These are phyloP conservation scores for Neoseiulus cucumeris DNA, from an alignment of 1,140 invertebrate genomes.

Conservation along the genomic window DNA sequence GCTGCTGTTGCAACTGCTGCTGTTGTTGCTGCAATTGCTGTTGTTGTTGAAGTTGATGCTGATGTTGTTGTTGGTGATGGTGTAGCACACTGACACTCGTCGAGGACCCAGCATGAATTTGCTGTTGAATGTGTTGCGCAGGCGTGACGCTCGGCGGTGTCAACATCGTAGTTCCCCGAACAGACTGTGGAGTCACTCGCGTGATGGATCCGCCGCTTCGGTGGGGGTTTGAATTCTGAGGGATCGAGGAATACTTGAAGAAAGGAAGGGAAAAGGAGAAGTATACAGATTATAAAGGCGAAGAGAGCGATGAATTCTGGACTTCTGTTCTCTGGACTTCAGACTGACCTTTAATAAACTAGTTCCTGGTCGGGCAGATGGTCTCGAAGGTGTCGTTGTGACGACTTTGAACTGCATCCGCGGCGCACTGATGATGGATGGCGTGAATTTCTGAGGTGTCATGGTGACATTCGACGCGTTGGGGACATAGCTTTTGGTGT, in stretches of 20 bases:
- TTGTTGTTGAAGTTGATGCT: neutral
- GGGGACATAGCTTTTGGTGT: neutral
- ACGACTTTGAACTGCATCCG: neutral
- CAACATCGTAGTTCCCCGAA: neutral
- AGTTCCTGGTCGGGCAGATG: neutral
- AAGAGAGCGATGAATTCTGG: no score
- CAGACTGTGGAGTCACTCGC: conserved; percentile 1
- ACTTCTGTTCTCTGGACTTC: no score
- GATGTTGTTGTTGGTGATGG: neutral
- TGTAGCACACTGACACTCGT: neutral
- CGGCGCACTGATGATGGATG: neutral
- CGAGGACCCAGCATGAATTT: neutral
- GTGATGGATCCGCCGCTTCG: conserved; percentile 1
- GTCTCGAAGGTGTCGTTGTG: neutral
- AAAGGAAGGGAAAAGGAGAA: no score
- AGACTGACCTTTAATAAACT: neutral
- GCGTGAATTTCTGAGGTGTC: neutral
- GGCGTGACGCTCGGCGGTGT: neutral
- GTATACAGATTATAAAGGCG: no score
- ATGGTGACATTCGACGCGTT: neutral
- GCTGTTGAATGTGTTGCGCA: conserved; percentile 3
- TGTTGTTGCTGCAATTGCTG: neutral
- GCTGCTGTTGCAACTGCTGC: neutral
- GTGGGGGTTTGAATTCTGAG: no score
- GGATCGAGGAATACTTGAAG: no score